Conservation (phyloP, 2,113 vertebrate species). For the Connochaetes taurinus region DNA sequence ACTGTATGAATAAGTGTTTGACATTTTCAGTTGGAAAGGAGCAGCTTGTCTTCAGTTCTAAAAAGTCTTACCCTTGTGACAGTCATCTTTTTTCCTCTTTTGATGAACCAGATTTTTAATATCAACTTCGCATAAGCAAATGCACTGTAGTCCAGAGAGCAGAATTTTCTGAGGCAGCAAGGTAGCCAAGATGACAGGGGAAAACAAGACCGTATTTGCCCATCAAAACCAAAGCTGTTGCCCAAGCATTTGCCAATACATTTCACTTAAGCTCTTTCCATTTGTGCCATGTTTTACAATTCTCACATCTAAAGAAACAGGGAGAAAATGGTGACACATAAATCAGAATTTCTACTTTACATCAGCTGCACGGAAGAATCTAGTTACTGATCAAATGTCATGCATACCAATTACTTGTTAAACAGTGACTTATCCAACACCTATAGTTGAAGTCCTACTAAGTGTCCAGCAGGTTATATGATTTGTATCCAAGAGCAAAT, state of each 20-base stretch:
- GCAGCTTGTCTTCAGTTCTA: constrained; percentile 41
- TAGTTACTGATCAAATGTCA: not conserved
- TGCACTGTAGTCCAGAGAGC: not conserved
- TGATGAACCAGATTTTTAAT: constrained; percentile 52
- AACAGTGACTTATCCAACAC: not conserved
- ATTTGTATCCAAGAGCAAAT: not conserved
- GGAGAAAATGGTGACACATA: not conserved
- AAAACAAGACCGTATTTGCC: constrained; percentile 1
- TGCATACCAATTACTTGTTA: not conserved
- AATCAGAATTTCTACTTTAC: not conserved
- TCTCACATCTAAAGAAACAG: not conserved
- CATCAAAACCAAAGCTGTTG: constrained; percentile 18
- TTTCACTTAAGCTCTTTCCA: not conserved
- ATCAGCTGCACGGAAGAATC: not conserved
- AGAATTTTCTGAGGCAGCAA: not conserved
- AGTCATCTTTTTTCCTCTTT: constrained; percentile 35
- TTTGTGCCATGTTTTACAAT: not conserved
- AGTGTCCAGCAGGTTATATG: not conserved
- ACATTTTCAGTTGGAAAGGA: constrained; percentile 59
- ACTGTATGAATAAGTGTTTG: constrained; percentile 51
- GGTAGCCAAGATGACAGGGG: not conserved
- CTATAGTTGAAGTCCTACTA: not conserved
- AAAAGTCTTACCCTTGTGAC: constrained; percentile 40
- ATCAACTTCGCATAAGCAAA: constrained; percentile 51
- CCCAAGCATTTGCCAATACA: not conserved